Evolutionary conservation across 2,888 invertebrate genomes (phyloP), one percentile per base, ranked within the genome.

Genomic region (Anarsia innoxiella): DNA sequence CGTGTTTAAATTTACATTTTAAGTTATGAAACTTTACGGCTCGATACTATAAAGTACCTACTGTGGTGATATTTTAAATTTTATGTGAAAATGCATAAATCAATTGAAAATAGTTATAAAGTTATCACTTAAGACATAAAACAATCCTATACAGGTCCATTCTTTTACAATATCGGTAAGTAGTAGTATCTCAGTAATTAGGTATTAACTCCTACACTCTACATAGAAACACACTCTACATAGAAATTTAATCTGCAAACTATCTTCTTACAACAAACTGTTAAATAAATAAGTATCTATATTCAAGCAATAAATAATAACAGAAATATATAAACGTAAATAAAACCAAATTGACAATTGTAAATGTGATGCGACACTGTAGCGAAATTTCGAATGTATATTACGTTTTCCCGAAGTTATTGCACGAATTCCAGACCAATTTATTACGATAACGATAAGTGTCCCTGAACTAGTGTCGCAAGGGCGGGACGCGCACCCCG

Each of bases 391-490:
- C 28, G 61, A 62, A 65, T 71, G 70, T 68, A 72, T 75, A 75
- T 75, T 73, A 67, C 68, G 65, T 66, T 67, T 63, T 60, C 59
- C 64, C 59, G 58, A 52, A 71, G 70, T 75, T 77, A 78, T 76
- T 69, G 71, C 67, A 59, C 47, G 72, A 67, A 73, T 74, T 75
- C 69, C 76, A 75, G 72, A 74, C 74, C 73, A 77, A 82, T 82
- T 80, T 82, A 80, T 82, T 80, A 71, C 68, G 70, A 71, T 78
- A 77, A 75, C 72, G 71, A 77, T 77, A 79, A 83, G 79, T 79
- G 76, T 77, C 76, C 75, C 67, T 75, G 72, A 72, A 77, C 75
- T 73, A 78, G 34, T n/a, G n/a, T 45, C 64, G 63, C 64, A 72
- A 69, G 75, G 72, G 70, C 59, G 66, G 54, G 53, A 45, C 33